Conservation (phyloP, 2,888 invertebrate species). For the Dasypolia templi region DNA sequence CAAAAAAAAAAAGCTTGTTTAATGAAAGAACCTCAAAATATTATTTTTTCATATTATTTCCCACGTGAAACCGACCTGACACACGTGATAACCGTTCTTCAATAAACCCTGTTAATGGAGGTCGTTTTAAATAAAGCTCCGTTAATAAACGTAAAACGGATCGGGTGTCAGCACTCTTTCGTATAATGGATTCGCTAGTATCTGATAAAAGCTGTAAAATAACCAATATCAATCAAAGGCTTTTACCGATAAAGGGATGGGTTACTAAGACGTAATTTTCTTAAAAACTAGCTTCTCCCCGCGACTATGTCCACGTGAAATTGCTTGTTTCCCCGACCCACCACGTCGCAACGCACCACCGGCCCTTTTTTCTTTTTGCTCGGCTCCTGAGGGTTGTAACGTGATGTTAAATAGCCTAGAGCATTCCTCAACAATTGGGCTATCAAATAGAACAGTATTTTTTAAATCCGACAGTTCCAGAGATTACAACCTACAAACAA, state of each 20-base stretch:
- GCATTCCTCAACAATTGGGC: too few species aligned
- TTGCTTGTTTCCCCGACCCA: too few species aligned
- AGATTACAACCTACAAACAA: too few species aligned
- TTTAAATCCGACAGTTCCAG: too few species aligned
- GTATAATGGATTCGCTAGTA: constrained; percentile 32
- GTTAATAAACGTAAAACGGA: constrained; percentile 40
- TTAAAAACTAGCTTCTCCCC: constrained; percentile 16
- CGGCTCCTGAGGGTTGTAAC: too few species aligned
- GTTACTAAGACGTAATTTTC: constrained; percentile 28
- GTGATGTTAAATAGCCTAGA: too few species aligned
- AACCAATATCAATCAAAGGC: constrained; percentile 57
- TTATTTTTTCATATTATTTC: background rate
- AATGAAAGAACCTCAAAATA: background rate
- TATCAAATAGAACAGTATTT: too few species aligned
- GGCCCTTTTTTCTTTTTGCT: too few species aligned
- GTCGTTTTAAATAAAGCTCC: constrained; percentile 27
- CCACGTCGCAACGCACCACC: too few species aligned
- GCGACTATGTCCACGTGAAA: too few species aligned
- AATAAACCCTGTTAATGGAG: constrained; percentile 3
- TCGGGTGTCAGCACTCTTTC: constrained; percentile 36
- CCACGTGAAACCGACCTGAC: background rate
- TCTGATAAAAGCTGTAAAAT: constrained; percentile 38
- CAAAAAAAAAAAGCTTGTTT: too few species aligned
- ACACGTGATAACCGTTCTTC: constrained; percentile 1
- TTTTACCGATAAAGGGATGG: constrained; percentile 17